Evolutionary conservation across 2,113 vertebrate species (phyloP), one percentile per base, ranked within the genome.

Genomic region (Podilymbus podiceps): DNA sequence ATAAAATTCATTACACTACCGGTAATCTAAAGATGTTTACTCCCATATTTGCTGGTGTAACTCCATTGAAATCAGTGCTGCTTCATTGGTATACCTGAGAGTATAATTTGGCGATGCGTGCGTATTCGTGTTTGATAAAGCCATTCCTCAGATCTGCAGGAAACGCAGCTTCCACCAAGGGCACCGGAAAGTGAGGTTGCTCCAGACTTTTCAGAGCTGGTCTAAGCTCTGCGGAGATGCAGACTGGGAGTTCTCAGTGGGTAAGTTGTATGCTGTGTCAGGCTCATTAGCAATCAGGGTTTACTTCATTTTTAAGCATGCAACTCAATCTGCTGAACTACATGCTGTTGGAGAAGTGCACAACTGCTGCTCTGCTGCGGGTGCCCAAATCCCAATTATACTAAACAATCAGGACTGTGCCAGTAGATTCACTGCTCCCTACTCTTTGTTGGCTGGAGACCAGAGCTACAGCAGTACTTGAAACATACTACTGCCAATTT

Each of bases 91-190:
- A 5, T 44, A 4, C 11, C 25, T 8, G 15, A 22, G 38, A 50
- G 22, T 5, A 2, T 6, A 8, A 44, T 46, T 21, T 66, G 67
- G 33, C 5, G 6, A 3, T 9, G 11, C 0, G 8, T 9, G 16
- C 0, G 0, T 13, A 7, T 75, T 64, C 67, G 28, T 22, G 40
- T 21, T 6, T 4, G 30, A 10, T 17, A 27, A 35, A 28, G 72
- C 30, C 33, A 16, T 18, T 66, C 71, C 16, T 44, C 74, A 47
- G 17, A 42, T 4, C 33, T 17, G 20, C 46, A 19, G 55, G 33
- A 9, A 55, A 17, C 10, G 2, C 15, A 7, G 56, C 49, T 79
- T 59, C 62, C 64, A 7, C 24, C 0, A 30, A 11, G 8, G 1
- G 11, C 30, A 2, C 63, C 20, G 38, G 9, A 28, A 49, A 15